Evolutionary conservation across 2,113 vertebrate genomes (phyloP), one percentile per base, ranked within the genome.

Genomic region (Vicugna pacos): DNA sequence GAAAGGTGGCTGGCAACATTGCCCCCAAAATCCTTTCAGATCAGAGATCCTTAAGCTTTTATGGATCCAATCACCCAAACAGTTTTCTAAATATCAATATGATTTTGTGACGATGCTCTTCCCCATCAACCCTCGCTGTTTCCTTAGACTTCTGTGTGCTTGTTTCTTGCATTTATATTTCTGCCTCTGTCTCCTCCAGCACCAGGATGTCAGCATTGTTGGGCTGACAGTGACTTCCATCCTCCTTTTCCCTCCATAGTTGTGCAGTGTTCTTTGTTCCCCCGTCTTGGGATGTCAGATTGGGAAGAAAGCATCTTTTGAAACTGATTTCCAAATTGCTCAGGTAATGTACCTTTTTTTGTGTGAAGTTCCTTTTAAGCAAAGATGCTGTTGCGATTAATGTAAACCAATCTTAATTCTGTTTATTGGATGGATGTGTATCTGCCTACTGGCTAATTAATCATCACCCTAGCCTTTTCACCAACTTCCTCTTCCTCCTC

Each of bases 371-470:
- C 16, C 50, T 65, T 83, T 73, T 38, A n/a, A 89, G 60, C 52
- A 69, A 92, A 32, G 83, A 76, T 73, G 79, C n/a, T 70, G 11
- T 73, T 85, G n/a, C 52, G 81, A 38, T 85, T 86, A 79, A 84
- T 50, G 42, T 19, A 54, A 56, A 30, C 46, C n/a, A 26, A 30
- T 30, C 13, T 88, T 46, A 20, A 50, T 22, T 52, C 54, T 76
- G 69, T 82, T 91, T 62, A 28, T 19, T 54, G 16, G 30, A 13
- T 62, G 8, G 2, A 50, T 65, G 9, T 28, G 32, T 48, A n/a
- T 48, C 48, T 79, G 52, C 35, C 60, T 80, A 6, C 32, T 42
- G 32, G 8, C 20, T 85, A 35, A 58, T 77, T 24, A 60, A n/a
- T 89, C 62, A 91, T 20, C 56, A 79, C 54, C 12, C 48, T 52